phyloP scores from a whole-genome alignment of 2,888 invertebrate genomes.

The Chydorus sphaericus region DNA sequence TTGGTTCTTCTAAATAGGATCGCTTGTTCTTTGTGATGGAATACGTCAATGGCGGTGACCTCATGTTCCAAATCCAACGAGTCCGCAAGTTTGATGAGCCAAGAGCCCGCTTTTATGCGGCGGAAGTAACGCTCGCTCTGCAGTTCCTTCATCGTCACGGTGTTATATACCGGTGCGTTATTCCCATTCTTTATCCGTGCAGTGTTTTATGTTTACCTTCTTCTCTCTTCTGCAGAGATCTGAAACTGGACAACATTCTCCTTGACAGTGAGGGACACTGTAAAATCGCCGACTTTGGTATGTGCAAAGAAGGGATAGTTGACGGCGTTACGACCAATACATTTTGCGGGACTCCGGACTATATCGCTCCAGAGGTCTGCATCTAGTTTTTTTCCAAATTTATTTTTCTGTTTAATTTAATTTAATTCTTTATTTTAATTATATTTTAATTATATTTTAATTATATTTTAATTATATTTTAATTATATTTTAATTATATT shows the following conservation, averaged over 20 bases:
- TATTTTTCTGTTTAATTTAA: not conserved
- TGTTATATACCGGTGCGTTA: conserved; percentile 67
- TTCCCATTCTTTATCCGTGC: not conserved
- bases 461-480: not conserved
- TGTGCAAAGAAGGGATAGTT: conserved; percentile 95
- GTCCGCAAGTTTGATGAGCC: conserved; percentile 96
- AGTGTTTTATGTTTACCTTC: conserved; percentile 7
- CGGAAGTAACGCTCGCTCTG: conserved; percentile 92
- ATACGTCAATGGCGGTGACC: conserved; percentile 71
- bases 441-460: not conserved
- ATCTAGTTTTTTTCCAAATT: conserved; percentile 16
- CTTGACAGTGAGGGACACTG: conserved; percentile 91
- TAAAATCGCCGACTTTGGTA: conserved; percentile 89
- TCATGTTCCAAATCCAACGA: conserved; percentile 88
- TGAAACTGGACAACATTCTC: conserved; percentile 96
- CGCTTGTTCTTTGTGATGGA: conserved; percentile 99
- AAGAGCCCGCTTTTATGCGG: conserved; percentile 90
- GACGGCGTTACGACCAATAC: conserved; percentile 84
- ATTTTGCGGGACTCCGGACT: conserved; percentile 99
- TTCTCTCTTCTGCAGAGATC: conserved; percentile 49
- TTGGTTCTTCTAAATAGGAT: conserved; percentile 38
- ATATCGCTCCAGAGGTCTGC: conserved; percentile 94
- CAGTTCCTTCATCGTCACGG: conserved; percentile 94
- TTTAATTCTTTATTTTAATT: not conserved
- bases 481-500: conserved; percentile 6